Evolutionary conservation across 2,113 vertebrate genomes (phyloP), one percentile per base, ranked within the genome.

Genomic region (Chaetorhynchus papuensis): DNA sequence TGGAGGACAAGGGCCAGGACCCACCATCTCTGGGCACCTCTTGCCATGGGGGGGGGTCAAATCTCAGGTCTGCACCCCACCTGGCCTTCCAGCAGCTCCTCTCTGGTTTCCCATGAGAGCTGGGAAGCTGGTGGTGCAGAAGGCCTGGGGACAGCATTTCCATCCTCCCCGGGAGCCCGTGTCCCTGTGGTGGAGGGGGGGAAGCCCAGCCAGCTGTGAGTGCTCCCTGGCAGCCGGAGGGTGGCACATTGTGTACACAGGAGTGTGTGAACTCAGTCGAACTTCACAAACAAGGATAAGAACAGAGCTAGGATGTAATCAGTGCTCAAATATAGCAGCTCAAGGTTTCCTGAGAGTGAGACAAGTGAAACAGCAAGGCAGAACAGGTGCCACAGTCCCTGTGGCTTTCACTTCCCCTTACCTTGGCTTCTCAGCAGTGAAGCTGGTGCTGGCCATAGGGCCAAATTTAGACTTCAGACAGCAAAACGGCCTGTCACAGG

Each of bases 281-380:
- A 78, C 80, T 96, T 92, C 83, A 84, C 96, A 97, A 97, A 96
- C 90, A 96, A 84, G 56, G 94, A 97, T 97, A 97, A 93, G 83
- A 89, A 15, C 26, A 45, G 74, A 78, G 44, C 61, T 49, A 26
- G 61, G 64, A 45, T 2, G 3, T 89, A 96, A 96, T 96, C 88
- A 50, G 30, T 31, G 61, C 57, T 91, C 80, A 96, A 91, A 97
- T 93, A 95, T 87, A 97, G 90, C 82, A 95, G 35, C 77, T 89
- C 94, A 97, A 96, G 95, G 96, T 94, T 87, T 92, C 41, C 74
- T 39, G 88, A 93, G 76, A 61, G 61, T 54, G 80, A 80, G 39
- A 78, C 54, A 90, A 89, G 59, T 0, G 1, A 41, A 93, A 90
- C 23, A 64, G 52, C 0, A 0, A 87, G 69, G 49, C 79, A 82